Evolutionary conservation across 1,140 invertebrate genomes (phyloP).

Genomic region (Ephestia elutella): DNA sequence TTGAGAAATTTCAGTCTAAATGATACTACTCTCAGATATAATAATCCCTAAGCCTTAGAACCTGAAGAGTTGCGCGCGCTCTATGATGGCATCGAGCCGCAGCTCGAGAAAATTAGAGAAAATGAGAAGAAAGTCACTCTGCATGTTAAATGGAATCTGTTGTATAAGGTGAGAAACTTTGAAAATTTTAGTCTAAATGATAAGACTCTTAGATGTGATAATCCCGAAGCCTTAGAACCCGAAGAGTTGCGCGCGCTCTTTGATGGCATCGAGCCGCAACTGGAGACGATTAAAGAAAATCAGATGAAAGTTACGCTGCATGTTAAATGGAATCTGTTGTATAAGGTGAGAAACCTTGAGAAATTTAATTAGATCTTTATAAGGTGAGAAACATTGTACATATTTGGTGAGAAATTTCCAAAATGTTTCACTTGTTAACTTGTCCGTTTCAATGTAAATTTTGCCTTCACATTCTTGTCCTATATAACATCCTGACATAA

Average conservation of each 20-base stretch:
- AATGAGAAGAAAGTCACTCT: constrained; percentile 78
- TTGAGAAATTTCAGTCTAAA: no score
- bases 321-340: constrained; percentile 73
- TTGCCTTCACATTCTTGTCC: no score
- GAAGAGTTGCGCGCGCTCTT: constrained; percentile 80
- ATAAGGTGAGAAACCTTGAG: not conserved
- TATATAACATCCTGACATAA: no score
- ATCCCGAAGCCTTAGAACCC: constrained; percentile 80
- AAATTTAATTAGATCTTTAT: not conserved
- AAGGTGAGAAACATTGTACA: not conserved
- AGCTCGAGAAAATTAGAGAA: constrained; percentile 43
- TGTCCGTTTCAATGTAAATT: no score
- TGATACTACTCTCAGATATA: no score
- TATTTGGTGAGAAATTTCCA: no score
- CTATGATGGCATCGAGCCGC: constrained; percentile 75
- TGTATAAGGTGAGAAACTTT: not conserved
- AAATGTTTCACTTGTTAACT: no score
- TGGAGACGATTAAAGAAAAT: constrained; percentile 37
- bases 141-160: constrained; percentile 77
- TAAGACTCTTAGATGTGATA: no score
- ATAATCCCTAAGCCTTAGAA: constrained; percentile 81
- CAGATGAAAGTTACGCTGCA: constrained; percentile 80
- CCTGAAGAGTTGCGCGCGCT: constrained; percentile 79
- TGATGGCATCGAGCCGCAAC: constrained; percentile 73
- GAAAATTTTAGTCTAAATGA: no score